phyloP scores from a whole-genome alignment of 37 sponge, comb jelly and placozoan species.

The Hormiphora californensis region DNA sequence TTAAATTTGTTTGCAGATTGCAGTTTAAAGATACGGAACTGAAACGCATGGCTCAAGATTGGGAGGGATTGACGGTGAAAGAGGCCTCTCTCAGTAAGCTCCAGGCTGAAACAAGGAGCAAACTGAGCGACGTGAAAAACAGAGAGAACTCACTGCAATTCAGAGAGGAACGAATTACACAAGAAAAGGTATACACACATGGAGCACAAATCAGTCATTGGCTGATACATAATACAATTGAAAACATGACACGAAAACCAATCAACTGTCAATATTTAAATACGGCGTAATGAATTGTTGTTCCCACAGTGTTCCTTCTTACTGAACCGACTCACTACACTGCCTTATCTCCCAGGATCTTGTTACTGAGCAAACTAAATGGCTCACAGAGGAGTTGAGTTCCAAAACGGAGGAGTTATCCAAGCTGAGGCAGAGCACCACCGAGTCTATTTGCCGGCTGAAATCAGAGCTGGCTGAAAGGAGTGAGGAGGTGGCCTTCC shows the following conservation, averaged over 20 bases:
- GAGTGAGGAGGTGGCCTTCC: slow-evolving; percentile 17
- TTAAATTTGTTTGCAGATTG: not conserved
- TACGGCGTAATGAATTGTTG: no score
- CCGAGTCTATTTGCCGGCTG: not conserved
- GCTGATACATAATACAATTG: no score
- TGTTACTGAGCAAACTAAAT: not conserved
- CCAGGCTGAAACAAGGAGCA: slow-evolving; percentile 20
- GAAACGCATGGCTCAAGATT: not conserved
- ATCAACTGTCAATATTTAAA: no score
- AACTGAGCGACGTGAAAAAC: slow-evolving; percentile 26
- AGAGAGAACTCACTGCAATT: slow-evolving; percentile 31
- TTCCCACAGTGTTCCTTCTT: no score
- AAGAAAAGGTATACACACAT: slow-evolving; percentile 23
- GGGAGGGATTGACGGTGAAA: slow-evolving; percentile 13
- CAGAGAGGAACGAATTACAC: slow-evolving; percentile 6
- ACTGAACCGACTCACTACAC: no score
- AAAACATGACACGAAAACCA: no score
- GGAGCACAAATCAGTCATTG: no score
- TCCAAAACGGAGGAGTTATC: slow-evolving; percentile 9
- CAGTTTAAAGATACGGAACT: slow-evolving; percentile 40
- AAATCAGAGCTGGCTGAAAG: slow-evolving; percentile 32
- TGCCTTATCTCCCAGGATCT: not conserved
- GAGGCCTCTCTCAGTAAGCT: slow-evolving; percentile 36
- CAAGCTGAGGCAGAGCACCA: slow-evolving; percentile 2
- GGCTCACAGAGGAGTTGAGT: slow-evolving; percentile 30